phyloP scores from a whole-genome alignment of 2,888 invertebrate species.

The Dicroscelio sp. region DNA sequence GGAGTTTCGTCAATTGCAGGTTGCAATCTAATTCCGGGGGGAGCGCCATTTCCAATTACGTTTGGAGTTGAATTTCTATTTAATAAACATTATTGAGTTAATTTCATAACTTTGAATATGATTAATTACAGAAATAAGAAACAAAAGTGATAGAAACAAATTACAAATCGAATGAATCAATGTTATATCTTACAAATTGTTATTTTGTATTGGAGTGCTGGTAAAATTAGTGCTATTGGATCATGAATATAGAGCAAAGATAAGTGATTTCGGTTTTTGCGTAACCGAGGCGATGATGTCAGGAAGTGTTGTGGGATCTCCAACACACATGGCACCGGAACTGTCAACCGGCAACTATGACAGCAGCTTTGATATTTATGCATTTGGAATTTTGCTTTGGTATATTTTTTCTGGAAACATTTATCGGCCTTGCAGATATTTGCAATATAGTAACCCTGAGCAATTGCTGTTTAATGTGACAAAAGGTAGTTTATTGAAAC shows the following conservation, averaged over 20 bases:
- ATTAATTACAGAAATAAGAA: no score
- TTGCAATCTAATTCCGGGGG: no score
- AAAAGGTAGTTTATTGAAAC: no score
- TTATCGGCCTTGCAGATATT: slow-evolving; percentile 95
- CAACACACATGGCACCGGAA: slow-evolving; percentile 98
- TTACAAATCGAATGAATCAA: no score
- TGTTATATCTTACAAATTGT: no score
- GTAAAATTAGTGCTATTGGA: slow-evolving; percentile 97
- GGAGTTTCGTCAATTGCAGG: no score
- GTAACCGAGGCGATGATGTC: slow-evolving; percentile 98
- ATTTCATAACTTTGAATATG: no score
- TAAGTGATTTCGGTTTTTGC: slow-evolving; percentile 97
- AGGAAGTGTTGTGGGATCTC: slow-evolving; percentile 97
- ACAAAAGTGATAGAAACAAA: no score
- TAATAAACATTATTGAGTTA: no score
- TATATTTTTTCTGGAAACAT: slow-evolving; percentile 97
- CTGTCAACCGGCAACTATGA: slow-evolving; percentile 96
- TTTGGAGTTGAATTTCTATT: no score
- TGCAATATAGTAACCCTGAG: slow-evolving; percentile 96
- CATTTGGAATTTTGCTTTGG: slow-evolving; percentile 98
- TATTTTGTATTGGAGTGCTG: no score
- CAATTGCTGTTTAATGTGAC: slow-evolving; percentile 96
- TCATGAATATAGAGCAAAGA: slow-evolving; percentile 94
- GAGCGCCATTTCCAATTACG: no score
- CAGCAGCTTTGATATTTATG: slow-evolving; percentile 97